Evolutionary conservation across 2,113 vertebrate species (phyloP).

Genomic region (Catharus bicknelli): DNA sequence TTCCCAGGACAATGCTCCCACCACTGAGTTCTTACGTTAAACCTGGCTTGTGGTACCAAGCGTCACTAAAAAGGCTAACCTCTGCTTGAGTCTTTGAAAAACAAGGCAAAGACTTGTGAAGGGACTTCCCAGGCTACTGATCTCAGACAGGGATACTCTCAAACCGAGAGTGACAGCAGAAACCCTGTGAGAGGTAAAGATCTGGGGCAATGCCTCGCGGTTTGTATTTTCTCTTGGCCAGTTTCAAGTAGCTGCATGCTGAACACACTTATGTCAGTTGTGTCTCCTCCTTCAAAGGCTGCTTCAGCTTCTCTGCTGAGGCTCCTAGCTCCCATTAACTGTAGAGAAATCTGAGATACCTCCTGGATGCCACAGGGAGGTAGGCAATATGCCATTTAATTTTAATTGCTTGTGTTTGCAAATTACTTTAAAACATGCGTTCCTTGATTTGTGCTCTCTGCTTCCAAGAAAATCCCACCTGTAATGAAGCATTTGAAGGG

Average conservation of each 20-base stretch:
- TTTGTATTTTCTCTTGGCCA: neutral
- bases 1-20: neutral
- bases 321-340: neutral
- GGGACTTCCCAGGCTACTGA: neutral
- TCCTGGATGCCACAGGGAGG: neutral
- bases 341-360: neutral
- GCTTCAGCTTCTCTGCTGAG: neutral
- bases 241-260: conserved; percentile 1
- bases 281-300: conserved; percentile 6
- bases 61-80: neutral
- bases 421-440: neutral
- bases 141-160: neutral
- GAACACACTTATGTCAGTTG: neutral
- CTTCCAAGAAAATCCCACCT: neutral
- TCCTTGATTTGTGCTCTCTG: neutral
- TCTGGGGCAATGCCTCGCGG: rapidly evolving
- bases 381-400: conserved; percentile 1
- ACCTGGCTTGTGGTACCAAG: neutral
- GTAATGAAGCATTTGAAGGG: neutral
- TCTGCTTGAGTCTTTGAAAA: neutral
- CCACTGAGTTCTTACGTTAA: neutral
- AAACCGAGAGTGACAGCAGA: neutral
- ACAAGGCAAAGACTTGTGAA: neutral
- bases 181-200: neutral
- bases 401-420: neutral